Evolutionary conservation across 92 coral and sea anemone species (phyloP), one percentile per base, ranked within the genome.

Genomic region (Parazoanthus atlanticus): DNA sequence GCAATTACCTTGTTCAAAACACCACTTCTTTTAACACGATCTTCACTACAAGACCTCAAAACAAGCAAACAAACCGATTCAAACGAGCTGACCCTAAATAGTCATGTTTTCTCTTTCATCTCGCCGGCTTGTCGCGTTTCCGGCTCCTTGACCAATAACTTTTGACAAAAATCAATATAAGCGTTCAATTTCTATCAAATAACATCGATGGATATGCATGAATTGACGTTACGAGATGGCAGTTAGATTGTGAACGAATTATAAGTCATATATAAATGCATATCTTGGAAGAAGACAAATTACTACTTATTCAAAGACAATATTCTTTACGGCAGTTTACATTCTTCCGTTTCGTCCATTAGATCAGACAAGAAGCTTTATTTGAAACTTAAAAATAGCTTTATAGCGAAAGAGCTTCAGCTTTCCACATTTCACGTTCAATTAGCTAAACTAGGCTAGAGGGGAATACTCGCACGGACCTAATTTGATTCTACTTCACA

Each of bases 71-170:
- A 84, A 69, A 70, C 41, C 41, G 87, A 84, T 84, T 17, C 77
- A 84, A 84, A 70, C 46, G 28, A 43, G 41, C 19, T 69, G 64
- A n/a, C 28, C 87, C 77, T 84, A 84, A 84, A 84, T 84, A 84
- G 78, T 70, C 26, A 28, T 70, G 36, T 72, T 69, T 69, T 33
- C 66, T 46, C 87, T 84, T 84, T 84, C 67, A 84, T 84, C 78
- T 84, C 23, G 78, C 87, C 87, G 87, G 67, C 87, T 41, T 41
- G 78, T 19, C 78, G 77, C 40, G 40, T 71, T 84, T 84, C 87
- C 87, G 87, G 87, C 78, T 43, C 12, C 38, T 31, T 15, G 61
- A 29, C 77, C 87, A 84, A 70, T 84, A 70, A 84, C 34, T 64
- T 40, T 23, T 46, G 70, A 46, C 66, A 54, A 40, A 67, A 84